Base-by-base conservation (phyloP, 2,797 vertebrate species). In the Todus mexicanus region DNA sequence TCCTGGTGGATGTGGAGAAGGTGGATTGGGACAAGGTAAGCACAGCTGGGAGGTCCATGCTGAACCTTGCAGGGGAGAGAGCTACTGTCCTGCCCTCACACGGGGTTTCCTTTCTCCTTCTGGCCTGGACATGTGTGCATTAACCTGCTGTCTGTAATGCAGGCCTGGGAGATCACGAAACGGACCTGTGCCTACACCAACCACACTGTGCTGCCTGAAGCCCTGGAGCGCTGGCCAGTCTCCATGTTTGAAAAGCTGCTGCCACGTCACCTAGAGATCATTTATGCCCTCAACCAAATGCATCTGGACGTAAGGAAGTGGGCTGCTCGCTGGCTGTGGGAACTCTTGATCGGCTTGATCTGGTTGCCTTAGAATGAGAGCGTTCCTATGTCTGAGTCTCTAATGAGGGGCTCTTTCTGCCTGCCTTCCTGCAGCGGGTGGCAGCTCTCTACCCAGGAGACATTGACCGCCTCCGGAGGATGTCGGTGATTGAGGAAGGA, bases 151-250 rank as follows among this genome's bases (percentile, higher is more conserved):
- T 87, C 45, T 74, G 42, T 21, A 11, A 47, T 1, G 1, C 87
- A 99, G 99, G 99, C 99, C 84, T 99, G 99, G 99, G 98, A 99
- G 57, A 97, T 99, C 97, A 99, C 98, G 1, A 98, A 98, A 48
- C 98, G 78, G 78, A 99, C 99, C 29, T 99, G 99, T 27, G 99
- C 99, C 2, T 99, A 99, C 96, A 99, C 99, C 95, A 99, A 99
- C 92, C 99, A 99, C 98, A 99, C 99, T 0, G 99, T 99, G 91
- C 98, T 99, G 60, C 99, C 99, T 0, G 99, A 99, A 95, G 99
- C 99, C 80, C 97, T 99, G 97, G 99, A 99, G 96, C 98, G 99
- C 90, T 99, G 99, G 99, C 99, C 99, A 0, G 98, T 99, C 15
- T 98, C 99, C 88, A 98, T 99, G 97, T 99, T 99, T 72, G 98